phyloP scores from a whole-genome alignment of 1,140 invertebrate genomes.

The Lutraria rhynchaena region DNA sequence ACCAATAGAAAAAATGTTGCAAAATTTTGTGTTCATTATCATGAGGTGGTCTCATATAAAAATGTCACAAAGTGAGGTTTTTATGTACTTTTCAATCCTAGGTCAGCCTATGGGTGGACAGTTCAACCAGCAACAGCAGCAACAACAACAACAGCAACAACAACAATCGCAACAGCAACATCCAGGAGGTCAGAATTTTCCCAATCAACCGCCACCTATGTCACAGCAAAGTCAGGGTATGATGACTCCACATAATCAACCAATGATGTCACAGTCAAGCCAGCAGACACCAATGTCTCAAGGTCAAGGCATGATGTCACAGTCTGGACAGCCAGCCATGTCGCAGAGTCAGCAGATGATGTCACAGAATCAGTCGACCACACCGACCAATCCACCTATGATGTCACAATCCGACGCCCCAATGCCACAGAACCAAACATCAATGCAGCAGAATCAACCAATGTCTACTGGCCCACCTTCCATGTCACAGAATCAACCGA shows the following conservation, averaged over 20 bases:
- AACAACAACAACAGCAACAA: background rate
- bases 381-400: constrained; percentile 66
- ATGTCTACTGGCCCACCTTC: constrained; percentile 61
- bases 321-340: constrained; percentile 44
- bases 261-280: constrained; percentile 39
- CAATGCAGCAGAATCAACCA: constrained; percentile 53
- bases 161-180: constrained; percentile 20
- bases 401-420: constrained; percentile 47
- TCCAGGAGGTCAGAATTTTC: constrained; percentile 28
- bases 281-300: constrained; percentile 56
- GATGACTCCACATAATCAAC: constrained; percentile 40
- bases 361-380: constrained; percentile 61
- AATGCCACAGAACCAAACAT: constrained; percentile 58
- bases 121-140: constrained; percentile 28
- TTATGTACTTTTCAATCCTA: constrained; percentile 1
- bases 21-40: too few relatives aligned
- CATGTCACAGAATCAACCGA: constrained; percentile 60
- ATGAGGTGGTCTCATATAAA: too few relatives aligned
- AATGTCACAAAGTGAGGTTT: too few relatives aligned
- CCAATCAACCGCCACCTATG: constrained; percentile 62
- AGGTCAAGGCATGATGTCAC: constrained; percentile 43
- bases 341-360: constrained; percentile 32
- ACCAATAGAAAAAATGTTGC: too few relatives aligned
- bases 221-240: constrained; percentile 55
- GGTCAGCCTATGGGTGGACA: constrained; percentile 25